A percentile compares a stretch with the other conserved stretches of the same genome.
These are phyloP conservation scores for Drosophila pallidifrons DNA, from an alignment of 1,140 invertebrate genomes.

Conservation along the genomic window DNA sequence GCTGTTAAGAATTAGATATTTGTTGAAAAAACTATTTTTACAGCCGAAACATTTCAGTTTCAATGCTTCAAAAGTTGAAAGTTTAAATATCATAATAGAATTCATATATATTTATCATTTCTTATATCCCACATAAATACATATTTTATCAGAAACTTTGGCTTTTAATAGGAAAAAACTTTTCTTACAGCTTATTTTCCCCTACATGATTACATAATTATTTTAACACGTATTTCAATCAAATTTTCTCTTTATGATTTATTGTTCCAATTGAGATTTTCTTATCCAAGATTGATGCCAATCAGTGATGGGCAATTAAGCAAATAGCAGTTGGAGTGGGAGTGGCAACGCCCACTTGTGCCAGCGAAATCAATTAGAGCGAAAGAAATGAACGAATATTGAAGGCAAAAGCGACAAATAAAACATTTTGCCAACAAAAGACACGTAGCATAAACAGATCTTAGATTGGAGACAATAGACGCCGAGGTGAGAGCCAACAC, in stretches of 20 bases:
- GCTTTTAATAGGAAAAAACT: no score
- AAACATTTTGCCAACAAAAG: slow-evolving; percentile 45
- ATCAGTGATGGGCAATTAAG: slow-evolving; percentile 36
- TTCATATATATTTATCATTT: no score
- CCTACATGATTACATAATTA: no score
- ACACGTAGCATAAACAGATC: slow-evolving; percentile 48
- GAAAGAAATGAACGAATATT: slow-evolving; percentile 26
- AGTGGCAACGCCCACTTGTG: not conserved
- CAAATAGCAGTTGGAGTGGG: not conserved
- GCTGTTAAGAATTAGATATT: no score
- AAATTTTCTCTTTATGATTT: not conserved
- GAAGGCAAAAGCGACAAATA: slow-evolving; percentile 17
- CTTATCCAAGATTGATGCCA: not conserved
- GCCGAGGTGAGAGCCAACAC: slow-evolving; percentile 25
- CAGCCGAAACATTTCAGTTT: no score
- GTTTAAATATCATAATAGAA: no score
- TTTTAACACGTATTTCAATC: no score
- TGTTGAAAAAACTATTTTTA: no score
- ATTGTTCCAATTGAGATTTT: not conserved
- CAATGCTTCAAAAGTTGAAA: no score
- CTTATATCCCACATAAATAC: not conserved
- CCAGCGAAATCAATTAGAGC: slow-evolving; percentile 60
- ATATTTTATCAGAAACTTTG: not conserved
- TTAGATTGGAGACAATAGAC: not conserved
- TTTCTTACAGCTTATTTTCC: no score